These are phyloP conservation scores for Chrysodeixis includens DNA, from an alignment of 2,888 invertebrate species.

Conservation along the genomic window DNA sequence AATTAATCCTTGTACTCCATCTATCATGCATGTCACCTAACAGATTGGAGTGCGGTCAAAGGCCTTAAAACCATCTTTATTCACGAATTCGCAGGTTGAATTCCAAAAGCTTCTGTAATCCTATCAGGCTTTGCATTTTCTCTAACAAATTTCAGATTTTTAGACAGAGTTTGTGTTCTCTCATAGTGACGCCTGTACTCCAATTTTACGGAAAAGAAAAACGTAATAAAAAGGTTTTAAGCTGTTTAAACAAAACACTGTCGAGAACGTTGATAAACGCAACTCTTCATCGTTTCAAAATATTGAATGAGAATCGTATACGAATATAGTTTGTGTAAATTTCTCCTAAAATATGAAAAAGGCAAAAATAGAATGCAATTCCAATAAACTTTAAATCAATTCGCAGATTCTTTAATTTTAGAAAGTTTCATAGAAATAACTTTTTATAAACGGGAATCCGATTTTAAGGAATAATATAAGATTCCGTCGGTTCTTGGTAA, in stretches of 20 bases:
- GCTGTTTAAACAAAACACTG: neutral
- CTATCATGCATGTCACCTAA: constrained; percentile 3
- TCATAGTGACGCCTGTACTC: neutral
- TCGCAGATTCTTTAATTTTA: neutral
- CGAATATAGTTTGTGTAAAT: too few relatives aligned
- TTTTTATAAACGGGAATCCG: neutral
- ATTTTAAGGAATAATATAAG: neutral
- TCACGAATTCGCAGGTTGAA: constrained; percentile 1
- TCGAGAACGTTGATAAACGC: neutral
- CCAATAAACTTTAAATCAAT: too few relatives aligned
- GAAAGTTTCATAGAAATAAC: neutral
- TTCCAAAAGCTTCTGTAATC: constrained; percentile 15
- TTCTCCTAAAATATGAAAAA: too few relatives aligned
- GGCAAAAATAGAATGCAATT: too few relatives aligned
- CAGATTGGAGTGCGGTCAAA: constrained; percentile 5
- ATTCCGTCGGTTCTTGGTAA: neutral
- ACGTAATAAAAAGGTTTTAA: neutral
- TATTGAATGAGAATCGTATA: neutral
- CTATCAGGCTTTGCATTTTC: neutral
- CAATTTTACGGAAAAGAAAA: neutral
- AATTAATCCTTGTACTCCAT: neutral
- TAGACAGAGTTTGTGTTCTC: neutral
- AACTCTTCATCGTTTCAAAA: too few relatives aligned
- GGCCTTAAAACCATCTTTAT: constrained; percentile 3
- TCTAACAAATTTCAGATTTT: neutral